These are phyloP conservation scores for Sarcophaga caerulescens DNA, from an alignment of 2,888 invertebrate genomes.

Conservation along the genomic window DNA sequence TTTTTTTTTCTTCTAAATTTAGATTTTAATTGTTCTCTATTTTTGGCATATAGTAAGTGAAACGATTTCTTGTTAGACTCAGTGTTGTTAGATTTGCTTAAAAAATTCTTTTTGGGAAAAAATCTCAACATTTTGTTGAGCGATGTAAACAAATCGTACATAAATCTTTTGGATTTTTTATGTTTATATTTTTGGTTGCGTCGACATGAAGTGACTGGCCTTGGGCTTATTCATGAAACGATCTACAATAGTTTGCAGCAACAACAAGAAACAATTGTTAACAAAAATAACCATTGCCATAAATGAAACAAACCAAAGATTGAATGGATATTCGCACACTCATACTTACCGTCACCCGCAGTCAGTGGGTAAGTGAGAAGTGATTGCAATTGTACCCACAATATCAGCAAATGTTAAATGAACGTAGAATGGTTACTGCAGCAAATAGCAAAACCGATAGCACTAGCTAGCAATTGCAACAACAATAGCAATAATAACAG, in stretches of 20 bases:
- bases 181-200: slow-evolving; percentile 58
- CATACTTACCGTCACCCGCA: slow-evolving; percentile 6
- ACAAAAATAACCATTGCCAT: slow-evolving; percentile 62
- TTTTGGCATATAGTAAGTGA: slow-evolving; percentile 12
- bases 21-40: slow-evolving; percentile 60
- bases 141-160: slow-evolving; percentile 68
- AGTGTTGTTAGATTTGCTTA: slow-evolving; percentile 15
- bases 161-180: slow-evolving; percentile 64
- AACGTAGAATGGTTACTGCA: slow-evolving; percentile 38
- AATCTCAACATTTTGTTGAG: slow-evolving; percentile 66
- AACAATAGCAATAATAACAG: background rate
- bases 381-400: slow-evolving; percentile 68
- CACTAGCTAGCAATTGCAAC: background rate
- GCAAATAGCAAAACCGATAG: background rate
- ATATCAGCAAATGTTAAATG: slow-evolving; percentile 57
- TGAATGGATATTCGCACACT: slow-evolving; percentile 36
- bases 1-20: slow-evolving; percentile 21
- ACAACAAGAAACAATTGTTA: slow-evolving; percentile 64
- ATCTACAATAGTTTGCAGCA: slow-evolving; percentile 61
- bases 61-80: background rate
- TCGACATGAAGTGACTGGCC: slow-evolving; percentile 68
- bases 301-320: slow-evolving; percentile 41
- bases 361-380: slow-evolving; percentile 62
- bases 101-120: slow-evolving; percentile 29
- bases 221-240: slow-evolving; percentile 67